Base-by-base conservation (phyloP, 2,797 vertebrate genomes). In the Melanotaenia pygmaea region DNA sequence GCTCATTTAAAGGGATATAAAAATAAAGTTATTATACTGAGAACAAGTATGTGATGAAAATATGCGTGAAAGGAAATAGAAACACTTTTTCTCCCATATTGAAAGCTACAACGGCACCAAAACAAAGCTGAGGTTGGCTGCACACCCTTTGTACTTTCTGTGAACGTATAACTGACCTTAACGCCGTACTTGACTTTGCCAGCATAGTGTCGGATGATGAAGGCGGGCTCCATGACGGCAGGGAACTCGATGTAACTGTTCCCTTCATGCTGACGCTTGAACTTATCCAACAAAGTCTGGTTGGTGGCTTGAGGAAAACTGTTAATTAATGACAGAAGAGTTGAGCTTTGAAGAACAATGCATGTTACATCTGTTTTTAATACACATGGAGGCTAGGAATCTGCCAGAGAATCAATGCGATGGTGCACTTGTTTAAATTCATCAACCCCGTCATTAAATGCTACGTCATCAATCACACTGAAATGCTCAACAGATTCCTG, bases 261-360 rank as follows among this genome's bases (percentile, higher is more conserved):
- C 1, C 96, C 97, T 74, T 99, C 98, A 3, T 99, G 97, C 67
- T 99, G 98, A 79, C 95, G 93, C 82, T 98, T 99, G 90, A 99
- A 99, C 79, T 99, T 99, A 82, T 98, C 97, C 93, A 99, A 83
- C 81, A 99, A 86, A 0, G 98, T 99, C 90, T 99, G 98, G 91
- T 99, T 98, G 83, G 96, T 97, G 77, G 98, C 98, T 90, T 99
- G 98, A 64, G 98, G 98, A 79, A 99, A 99, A 86, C 98, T 99
- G 86, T 28, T 54, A 74, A 78, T 5, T 37, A 53, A 53, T 34
- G 68, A 74, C n/a, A 68, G 53, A 32, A 12, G 18, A n/a, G 38
- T 30, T 60, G 65, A 34, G 13, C 80, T 74, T 56, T 59, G 66
- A 67, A 78, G 35, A 69, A 70, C 16, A 64, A 62, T 7, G 0